Evolutionary conservation across 2,888 invertebrate genomes (phyloP).

Genomic region (Drosophila ezoana): DNA sequence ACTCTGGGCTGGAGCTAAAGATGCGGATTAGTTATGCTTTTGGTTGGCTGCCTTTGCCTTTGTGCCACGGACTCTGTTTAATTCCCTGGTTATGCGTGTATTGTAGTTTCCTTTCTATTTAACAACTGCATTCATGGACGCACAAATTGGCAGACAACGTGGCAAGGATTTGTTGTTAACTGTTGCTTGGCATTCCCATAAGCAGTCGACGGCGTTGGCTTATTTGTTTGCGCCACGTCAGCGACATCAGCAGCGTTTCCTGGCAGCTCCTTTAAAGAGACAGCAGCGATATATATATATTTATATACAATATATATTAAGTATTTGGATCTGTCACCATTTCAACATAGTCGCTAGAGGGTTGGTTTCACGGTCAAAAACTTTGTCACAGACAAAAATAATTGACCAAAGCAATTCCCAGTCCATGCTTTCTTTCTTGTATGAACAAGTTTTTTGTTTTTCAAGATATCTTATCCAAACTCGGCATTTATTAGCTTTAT

Average conservation of each 20-base stretch:
- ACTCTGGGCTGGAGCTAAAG: slow-evolving; percentile 37
- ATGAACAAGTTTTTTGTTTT: too few species aligned
- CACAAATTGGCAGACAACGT: slow-evolving; percentile 72
- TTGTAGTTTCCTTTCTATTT: slow-evolving; percentile 71
- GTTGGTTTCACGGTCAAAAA: too few species aligned
- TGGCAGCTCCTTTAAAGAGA: not conserved
- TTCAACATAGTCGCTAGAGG: too few species aligned
- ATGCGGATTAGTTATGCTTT: slow-evolving; percentile 77
- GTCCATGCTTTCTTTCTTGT: too few species aligned
- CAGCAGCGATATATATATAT: too few species aligned
- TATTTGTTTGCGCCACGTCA: slow-evolving; percentile 53
- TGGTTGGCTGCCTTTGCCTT: slow-evolving; percentile 40
- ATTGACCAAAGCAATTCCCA: too few species aligned
- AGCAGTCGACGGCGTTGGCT: slow-evolving; percentile 1
- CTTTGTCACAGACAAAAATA: too few species aligned
- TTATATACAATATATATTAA: too few species aligned
- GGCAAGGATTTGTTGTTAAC: slow-evolving; percentile 61
- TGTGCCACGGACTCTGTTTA: slow-evolving; percentile 51
- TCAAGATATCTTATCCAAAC: too few species aligned
- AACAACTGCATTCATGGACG: slow-evolving; percentile 71
- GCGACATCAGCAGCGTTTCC: slow-evolving; percentile 39
- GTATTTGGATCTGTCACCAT: too few species aligned
- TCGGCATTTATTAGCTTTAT: too few species aligned
- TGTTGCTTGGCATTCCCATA: slow-evolving; percentile 41
- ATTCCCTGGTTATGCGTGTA: slow-evolving; percentile 75